phyloP scores from a whole-genome alignment of 2,113 vertebrate species.

The Origma solitaria region DNA sequence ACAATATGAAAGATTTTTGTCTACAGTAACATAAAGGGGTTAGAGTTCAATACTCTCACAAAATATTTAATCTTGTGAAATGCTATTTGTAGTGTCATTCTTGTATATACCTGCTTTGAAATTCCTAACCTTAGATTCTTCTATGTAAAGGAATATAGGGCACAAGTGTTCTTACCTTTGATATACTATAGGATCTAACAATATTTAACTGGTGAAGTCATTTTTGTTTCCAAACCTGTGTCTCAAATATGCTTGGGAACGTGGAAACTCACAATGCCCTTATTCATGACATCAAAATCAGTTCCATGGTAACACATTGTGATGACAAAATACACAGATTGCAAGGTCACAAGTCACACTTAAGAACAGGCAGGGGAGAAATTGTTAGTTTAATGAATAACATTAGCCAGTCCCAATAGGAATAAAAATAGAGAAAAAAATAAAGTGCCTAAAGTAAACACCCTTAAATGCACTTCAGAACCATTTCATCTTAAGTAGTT shows the following conservation, averaged over 20 bases:
- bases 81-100: constrained; percentile 48
- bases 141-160: constrained; percentile 55
- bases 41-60: constrained; percentile 41
- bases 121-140: constrained; percentile 49
- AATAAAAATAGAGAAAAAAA: constrained; percentile 59
- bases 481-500: constrained; percentile 65
- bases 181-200: constrained; percentile 62
- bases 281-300: constrained; percentile 73
- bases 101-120: constrained; percentile 57
- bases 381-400: constrained; percentile 71
- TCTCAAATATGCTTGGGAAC: constrained; percentile 69
- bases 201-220: constrained; percentile 75
- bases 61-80: constrained; percentile 59
- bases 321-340: constrained; percentile 73
- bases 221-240: constrained; percentile 67
- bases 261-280: constrained; percentile 69
- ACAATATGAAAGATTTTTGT: constrained; percentile 48
- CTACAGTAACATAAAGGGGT: constrained; percentile 37
- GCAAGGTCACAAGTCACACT: constrained; percentile 71
- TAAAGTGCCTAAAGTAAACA: constrained; percentile 61
- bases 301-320: constrained; percentile 69
- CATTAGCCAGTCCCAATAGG: constrained; percentile 49
- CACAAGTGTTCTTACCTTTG: constrained; percentile 65
- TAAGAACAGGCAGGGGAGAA: constrained; percentile 65
- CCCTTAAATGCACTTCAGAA: constrained; percentile 64